Base-by-base conservation (phyloP, 1,140 invertebrate species). In the Pemphigus obesinymphae region DNA sequence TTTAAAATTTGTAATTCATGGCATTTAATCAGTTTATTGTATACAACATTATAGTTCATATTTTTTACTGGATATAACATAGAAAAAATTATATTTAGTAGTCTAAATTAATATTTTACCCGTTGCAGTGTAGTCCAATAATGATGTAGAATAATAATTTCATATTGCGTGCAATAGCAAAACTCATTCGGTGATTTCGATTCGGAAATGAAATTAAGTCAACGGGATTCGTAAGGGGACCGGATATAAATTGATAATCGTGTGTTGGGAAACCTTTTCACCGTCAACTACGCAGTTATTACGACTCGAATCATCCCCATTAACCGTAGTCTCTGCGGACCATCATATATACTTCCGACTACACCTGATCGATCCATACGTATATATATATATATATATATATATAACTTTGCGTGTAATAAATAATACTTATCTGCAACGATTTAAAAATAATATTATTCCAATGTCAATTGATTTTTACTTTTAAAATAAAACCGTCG, bases 181-280 rank as follows among this genome's bases (percentile, higher is more conserved):
- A 58, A 58, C 50, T 55, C 53, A 58, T 76, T 76, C 31, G 7
- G 40, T 29, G 55, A 63, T 80, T 80, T 43, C 31, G 37, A 63
- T 80, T 80, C 55, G 23, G 40, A 58, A 80, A 80, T 61, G 37
- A 63, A 80, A 80, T 80, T 80, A 80, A 63, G n/a, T 61, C n/a
- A 26, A 26, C 55, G 37, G n/a, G 23, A 80, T 61, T 58, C 76
- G 34, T 20, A 80, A 80, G 37, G 76, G 76, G 76, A 43, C 53
- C 37, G 53, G 55, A 45, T 63, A 80, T 61, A 63, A 80, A 80
- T 78, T 80, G 76, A 80, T 78, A 55, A 58, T 78, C 73, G 31
- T 58, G 29, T 29, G 73, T 55, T 55, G 31, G 45, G 29, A 53
- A 58, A 78, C 53, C 31, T 58, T 78, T 78, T 78, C 53, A 23